These are phyloP conservation scores for Myotis brandtii DNA, from an alignment of 2,113 vertebrate species.

Conservation along the genomic window DNA sequence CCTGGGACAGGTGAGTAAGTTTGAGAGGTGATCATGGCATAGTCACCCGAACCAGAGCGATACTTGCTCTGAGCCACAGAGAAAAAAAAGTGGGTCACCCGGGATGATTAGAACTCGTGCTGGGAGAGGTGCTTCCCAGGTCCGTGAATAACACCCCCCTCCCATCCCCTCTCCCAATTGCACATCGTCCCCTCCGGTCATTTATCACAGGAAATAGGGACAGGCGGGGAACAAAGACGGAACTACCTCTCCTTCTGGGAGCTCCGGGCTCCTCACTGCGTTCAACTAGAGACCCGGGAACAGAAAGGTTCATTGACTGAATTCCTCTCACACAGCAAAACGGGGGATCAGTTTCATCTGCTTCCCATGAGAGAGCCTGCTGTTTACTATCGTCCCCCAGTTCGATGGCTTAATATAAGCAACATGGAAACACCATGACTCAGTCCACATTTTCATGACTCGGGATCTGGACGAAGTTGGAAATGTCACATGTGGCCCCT, in stretches of 20 bases:
- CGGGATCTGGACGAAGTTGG: not conserved
- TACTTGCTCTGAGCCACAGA: slow-evolving; percentile 53
- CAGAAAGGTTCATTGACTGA: not conserved
- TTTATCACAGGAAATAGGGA: not conserved
- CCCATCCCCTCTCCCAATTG: not conserved
- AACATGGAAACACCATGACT: not conserved
- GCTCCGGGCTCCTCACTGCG: not conserved
- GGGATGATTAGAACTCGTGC: not conserved
- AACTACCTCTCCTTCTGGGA: not conserved
- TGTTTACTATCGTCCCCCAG: not conserved
- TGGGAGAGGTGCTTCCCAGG: not conserved
- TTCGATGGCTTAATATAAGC: not conserved
- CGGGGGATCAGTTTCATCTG: accelerated
- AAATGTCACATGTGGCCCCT: not conserved
- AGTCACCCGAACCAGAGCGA: slow-evolving; percentile 1
- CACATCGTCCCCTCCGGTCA: not conserved
- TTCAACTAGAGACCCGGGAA: not conserved
- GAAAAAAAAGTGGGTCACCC: slow-evolving; percentile 63
- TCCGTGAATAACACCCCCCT: not conserved
- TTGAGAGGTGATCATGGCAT: not conserved
- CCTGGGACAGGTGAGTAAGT: slow-evolving; percentile 68
- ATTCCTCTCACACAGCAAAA: not conserved
- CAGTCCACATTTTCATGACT: not conserved
- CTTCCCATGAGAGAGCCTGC: not conserved
- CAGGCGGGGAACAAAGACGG: not conserved